Evolutionary conservation across 2,797 vertebrate genomes (phyloP), one percentile per base, ranked within the genome.

Genomic region (Periparus ater): DNA sequence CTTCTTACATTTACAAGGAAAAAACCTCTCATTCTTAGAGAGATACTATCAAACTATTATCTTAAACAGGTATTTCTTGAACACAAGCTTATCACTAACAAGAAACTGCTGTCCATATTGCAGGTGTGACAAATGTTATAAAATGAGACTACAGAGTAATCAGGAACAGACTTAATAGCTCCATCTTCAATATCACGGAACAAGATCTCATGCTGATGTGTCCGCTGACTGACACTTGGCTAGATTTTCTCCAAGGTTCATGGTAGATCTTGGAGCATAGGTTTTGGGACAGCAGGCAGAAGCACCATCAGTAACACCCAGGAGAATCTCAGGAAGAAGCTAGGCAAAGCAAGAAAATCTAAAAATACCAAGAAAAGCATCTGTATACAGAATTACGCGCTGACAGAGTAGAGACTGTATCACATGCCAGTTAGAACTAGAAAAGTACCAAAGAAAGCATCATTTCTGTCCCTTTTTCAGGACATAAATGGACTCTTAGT

Each of bases 1-100:
- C 82, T 91, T 88, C 68, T 55, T 91, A 66, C 63, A 76, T 63
- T 82, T 84, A 78, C 76, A 88, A 71, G 67, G 42, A 86, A 91
- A 74, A 13, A 32, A 55, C 34, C 71, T 73, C 66, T 78, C 67
- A 50, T 66, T 88, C 90, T 88, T 88, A 75, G 38, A 83, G 6
- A 95, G 95, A 85, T 93, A 85, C 25, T 67, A 93, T 88, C 89
- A 91, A 91, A 47, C 63, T 91, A 87, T 74, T 89, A 91, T 80
- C 75, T 77, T 73, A 83, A 94, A 93, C 87, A 94, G 60, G 87
- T 92, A 93, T 82, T 96, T 93, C 96, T 76, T 89, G 89, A 93
- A 87, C 74, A 77, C 30, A 82, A 85, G 38, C 44, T 87, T 66
- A 91, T 85, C 61, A 25, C 20, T 54, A 91, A 53, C 36, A 88